Conservation (phyloP, 1,140 invertebrate genomes). For the Trichonephila clavipes region DNA sequence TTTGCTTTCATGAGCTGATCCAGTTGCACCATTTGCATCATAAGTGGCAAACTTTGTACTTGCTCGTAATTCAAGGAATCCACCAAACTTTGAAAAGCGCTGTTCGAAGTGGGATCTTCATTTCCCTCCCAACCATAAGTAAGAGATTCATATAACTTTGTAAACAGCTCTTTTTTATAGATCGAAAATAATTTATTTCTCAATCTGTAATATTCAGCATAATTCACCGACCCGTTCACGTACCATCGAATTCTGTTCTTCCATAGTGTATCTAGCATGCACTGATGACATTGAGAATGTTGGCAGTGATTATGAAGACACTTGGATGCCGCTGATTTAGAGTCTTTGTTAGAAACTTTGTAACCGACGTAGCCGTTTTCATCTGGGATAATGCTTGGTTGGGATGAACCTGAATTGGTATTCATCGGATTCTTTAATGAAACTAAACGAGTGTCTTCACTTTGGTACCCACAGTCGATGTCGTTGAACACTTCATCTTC, state of each 20-base stretch:
- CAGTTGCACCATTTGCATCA: conserved; percentile 70
- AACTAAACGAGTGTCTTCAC: neutral
- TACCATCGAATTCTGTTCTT: conserved; percentile 43
- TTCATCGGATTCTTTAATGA: neutral
- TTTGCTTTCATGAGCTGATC: conserved; percentile 22
- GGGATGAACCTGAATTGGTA: neutral
- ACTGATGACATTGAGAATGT: conserved; percentile 58
- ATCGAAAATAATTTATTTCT: conserved; percentile 8
- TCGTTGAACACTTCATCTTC: neutral
- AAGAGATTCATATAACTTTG: conserved; percentile 28
- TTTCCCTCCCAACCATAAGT: conserved; percentile 17
- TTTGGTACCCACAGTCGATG: neutral
- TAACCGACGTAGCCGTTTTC: neutral
- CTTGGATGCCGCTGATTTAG: neutral
- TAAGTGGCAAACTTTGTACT: conserved; percentile 46
- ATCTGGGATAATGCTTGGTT: no score
- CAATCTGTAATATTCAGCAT: neutral
- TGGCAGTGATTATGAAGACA: neutral
- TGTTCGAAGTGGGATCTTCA: neutral
- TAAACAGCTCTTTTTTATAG: conserved; percentile 19
- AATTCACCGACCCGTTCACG: neutral
- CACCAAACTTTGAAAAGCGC: neutral
- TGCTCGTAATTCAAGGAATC: conserved; percentile 44
- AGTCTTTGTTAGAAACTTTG: neutral
- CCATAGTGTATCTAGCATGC: conserved; percentile 65